Base-by-base conservation (phyloP, 2,797 vertebrate species). In the Pseudopleuronectes americanus region DNA sequence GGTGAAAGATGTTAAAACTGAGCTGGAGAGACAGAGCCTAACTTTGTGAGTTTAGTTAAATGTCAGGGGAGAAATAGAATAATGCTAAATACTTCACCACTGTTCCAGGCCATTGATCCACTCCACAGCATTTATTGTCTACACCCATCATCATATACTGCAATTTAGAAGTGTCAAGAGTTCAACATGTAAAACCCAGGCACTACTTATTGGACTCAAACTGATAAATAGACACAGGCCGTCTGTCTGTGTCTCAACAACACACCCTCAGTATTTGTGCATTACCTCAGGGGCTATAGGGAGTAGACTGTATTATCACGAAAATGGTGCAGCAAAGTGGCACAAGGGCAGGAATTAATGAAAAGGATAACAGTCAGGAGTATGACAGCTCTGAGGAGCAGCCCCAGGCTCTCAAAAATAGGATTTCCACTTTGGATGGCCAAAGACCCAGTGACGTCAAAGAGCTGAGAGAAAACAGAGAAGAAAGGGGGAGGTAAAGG, bases 111-210 rank as follows among this genome's bases (percentile, higher is more conserved):
- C 38, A 68, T 67, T 41, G 21, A 65, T 67, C 47, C 47, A 31
- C 55, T 77, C n/a, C 41, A 61, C 45, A 54, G 19, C 38, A 66
- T 70, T 55, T 65, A 54, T 76, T 64, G 65, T 72, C 53, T 4
- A 22, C 54, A 33, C 66, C 58, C 41, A 65, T 76, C 68, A 72
- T 78, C 68, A 38, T 74, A 41, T 77, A 56, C 68, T 71, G 49
- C 51, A 68, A 74, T 84, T 87, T 79, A 72, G 14, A 80, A 10
- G 56, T 68, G 67, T 72, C 71, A 73, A 58, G 71, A 58, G 74
- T 71, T 81, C 64, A 76, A 45, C 36, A 59, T 57, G 72, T 64
- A 55, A 77, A 77, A 68, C 36, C 21, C 57, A 16, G 24, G 24
- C 41, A 68, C 57, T 61, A 52, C 52, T 79, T 66, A 68, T 64